Percentiles rank a stretch among this genome's conserved stretches.
Conservation (phyloP, 2,113 vertebrate genomes). For the Aptenodytes forsteri region DNA sequence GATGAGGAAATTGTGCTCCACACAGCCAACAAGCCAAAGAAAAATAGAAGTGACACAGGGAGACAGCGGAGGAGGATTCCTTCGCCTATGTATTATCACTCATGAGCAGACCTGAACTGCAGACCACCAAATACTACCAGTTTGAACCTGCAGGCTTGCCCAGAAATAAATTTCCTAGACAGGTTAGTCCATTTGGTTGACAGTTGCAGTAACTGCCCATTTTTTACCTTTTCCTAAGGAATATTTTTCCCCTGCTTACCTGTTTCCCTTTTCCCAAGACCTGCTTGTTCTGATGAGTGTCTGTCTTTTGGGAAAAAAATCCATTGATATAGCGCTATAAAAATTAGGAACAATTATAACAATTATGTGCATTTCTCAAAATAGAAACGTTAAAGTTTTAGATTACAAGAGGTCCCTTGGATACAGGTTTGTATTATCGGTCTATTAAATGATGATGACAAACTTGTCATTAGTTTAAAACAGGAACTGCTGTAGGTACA, state of each 20-base stretch:
- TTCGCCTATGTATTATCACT: fast-evolving
- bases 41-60: neutral
- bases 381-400: neutral
- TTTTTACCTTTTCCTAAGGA: neutral
- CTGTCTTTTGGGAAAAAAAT: neutral
- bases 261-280: neutral
- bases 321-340: neutral
- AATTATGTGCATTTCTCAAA: neutral
- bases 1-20: neutral
- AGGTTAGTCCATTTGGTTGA: neutral
- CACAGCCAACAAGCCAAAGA: neutral
- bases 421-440: neutral
- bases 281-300: neutral
- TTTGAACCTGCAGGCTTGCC: neutral
- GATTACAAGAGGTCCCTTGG: neutral
- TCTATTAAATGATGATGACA: neutral
- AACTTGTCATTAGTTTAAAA: neutral
- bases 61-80: neutral
- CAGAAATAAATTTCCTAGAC: neutral
- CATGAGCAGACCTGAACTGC: neutral
- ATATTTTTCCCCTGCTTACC: neutral
- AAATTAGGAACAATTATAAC: neutral
- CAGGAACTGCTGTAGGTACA: neutral
- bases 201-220: neutral
- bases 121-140: neutral